A percentile compares a stretch with the other conserved stretches of the same genome.
phyloP scores from a whole-genome alignment of 2,797 vertebrate genomes.

The Botia kubotai region DNA sequence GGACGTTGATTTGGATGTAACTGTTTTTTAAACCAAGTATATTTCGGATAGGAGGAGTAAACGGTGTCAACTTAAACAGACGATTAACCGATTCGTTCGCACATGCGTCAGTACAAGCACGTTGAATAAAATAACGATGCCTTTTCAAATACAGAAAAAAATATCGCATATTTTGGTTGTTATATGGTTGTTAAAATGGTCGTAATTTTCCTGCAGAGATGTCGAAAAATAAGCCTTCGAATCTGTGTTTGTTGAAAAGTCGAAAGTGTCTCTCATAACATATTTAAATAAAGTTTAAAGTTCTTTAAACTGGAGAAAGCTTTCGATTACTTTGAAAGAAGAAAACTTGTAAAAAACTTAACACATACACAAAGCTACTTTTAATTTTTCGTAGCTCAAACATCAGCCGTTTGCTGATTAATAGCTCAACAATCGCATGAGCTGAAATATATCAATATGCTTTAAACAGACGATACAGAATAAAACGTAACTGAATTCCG shows the following conservation, averaged over 20 bases:
- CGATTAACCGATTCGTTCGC: slow-evolving; percentile 43
- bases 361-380: not conserved
- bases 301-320: not conserved
- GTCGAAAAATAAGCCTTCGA: not conserved
- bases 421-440: not conserved
- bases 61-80: slow-evolving; percentile 63
- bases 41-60: slow-evolving; percentile 69
- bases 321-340: not conserved
- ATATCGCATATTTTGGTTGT: not conserved
- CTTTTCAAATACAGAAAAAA: not conserved
- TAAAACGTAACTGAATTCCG: not conserved
- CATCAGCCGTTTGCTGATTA: not conserved
- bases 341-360: not conserved
- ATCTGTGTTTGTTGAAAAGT: not conserved
- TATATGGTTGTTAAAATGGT: not conserved
- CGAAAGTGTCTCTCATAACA: not conserved
- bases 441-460: not conserved
- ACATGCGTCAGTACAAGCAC: slow-evolving; percentile 47
- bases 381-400: not conserved
- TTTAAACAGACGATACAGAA: not conserved
- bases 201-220: not conserved
- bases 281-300: not conserved
- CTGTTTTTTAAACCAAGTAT: slow-evolving; percentile 46
- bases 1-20: not conserved
- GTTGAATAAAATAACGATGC: slow-evolving; percentile 61